Conservation (phyloP, 2,797 vertebrate genomes). For the Semotilus atromaculatus region DNA sequence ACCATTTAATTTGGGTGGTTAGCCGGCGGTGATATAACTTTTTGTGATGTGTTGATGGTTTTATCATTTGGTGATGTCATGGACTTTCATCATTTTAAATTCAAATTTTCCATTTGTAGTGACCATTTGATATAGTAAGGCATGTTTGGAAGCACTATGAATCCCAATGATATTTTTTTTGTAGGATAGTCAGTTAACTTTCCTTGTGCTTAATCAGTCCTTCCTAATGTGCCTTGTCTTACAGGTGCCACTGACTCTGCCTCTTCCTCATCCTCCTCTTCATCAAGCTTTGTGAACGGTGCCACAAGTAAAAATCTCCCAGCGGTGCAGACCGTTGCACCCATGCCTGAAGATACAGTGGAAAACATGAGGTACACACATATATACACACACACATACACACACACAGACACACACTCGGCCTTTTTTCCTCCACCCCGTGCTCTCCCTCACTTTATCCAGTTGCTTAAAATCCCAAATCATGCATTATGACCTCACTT, state of each 20-base stretch:
- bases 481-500: conserved; percentile 29
- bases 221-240: conserved; percentile 38
- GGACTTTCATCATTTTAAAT: background rate
- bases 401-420: background rate
- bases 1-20: background rate
- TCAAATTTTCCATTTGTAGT: background rate
- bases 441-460: conserved; percentile 1
- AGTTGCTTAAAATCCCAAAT: conserved; percentile 5
- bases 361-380: conserved; percentile 94
- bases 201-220: background rate
- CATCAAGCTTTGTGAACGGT: conserved; percentile 97
- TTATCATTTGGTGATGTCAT: background rate
- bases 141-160: background rate
- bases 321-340: conserved; percentile 96
- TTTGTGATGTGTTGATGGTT: background rate
- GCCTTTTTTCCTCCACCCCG: background rate
- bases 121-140: background rate
- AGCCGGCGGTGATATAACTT: background rate
- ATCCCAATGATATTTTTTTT: background rate
- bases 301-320: conserved; percentile 99
- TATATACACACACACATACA: conserved; percentile 4
- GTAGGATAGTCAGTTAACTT: background rate
- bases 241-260: conserved; percentile 96
- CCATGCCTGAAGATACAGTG: conserved; percentile 97
- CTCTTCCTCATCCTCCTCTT: conserved; percentile 95